Percentiles rank a stretch among this genome's conserved stretches.
These are phyloP conservation scores for Brachionus sp. DNA, from an alignment of 1,140 invertebrate species.

Conservation along the genomic window DNA sequence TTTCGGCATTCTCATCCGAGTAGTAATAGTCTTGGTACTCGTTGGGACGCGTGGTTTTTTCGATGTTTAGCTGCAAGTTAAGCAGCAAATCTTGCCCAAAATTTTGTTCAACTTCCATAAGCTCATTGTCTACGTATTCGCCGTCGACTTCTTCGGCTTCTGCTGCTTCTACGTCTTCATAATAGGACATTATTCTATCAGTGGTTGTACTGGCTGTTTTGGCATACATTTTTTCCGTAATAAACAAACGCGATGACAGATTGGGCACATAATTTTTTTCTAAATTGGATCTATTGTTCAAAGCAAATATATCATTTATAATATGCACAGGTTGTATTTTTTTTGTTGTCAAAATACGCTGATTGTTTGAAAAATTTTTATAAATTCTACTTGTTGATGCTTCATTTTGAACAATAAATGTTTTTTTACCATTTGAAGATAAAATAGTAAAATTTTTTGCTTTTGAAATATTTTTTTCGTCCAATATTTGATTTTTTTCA, in stretches of 20 bases:
- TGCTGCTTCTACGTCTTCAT: background rate
- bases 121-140: conserved; percentile 6
- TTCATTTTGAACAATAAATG: background rate
- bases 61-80: conserved; percentile 20
- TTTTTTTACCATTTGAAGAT: conserved; percentile 37
- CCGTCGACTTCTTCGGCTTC: conserved; percentile 17
- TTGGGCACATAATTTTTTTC: conserved; percentile 8
- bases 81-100: background rate
- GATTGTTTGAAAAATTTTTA: background rate
- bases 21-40: background rate
- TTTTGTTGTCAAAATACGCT: conserved; percentile 2
- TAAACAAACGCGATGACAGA: background rate
- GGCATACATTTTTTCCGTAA: background rate
- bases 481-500: conserved; percentile 21
- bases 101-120: background rate
- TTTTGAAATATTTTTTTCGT: background rate
- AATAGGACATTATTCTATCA: background rate
- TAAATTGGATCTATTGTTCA: conserved; percentile 1
- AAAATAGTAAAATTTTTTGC: conserved; percentile 39
- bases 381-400: background rate
- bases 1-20: background rate
- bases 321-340: background rate
- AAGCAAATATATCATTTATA: conserved; percentile 22
- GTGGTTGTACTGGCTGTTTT: background rate
- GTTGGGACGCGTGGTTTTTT: background rate